phyloP scores from a whole-genome alignment of 2,888 invertebrate species.

The Geotrupes spiniger region DNA sequence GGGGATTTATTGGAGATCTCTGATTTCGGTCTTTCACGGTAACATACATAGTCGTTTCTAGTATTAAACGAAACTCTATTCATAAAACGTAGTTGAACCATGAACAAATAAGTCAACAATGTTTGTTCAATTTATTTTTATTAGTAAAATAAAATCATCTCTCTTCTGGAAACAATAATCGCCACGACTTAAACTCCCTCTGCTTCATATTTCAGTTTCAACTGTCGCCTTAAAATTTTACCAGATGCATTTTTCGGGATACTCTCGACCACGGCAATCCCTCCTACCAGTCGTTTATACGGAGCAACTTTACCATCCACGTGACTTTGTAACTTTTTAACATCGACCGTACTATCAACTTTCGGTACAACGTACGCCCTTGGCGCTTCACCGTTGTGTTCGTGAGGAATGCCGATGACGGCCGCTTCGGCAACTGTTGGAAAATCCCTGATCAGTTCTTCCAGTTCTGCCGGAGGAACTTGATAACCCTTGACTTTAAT shows the following conservation, averaged over 20 bases:
- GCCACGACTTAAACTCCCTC: too few relatives aligned
- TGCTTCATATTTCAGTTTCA: too few relatives aligned
- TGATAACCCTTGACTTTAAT: conserved; percentile 71
- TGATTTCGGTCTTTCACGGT: too few relatives aligned
- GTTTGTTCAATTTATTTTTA: too few relatives aligned
- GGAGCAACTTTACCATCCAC: conserved; percentile 66
- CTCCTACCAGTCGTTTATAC: conserved; percentile 68
- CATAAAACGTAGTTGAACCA: too few relatives aligned
- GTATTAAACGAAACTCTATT: too few relatives aligned
- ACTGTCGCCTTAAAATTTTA: conserved; percentile 65
- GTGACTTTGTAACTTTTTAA: conserved; percentile 59
- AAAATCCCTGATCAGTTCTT: conserved; percentile 66
- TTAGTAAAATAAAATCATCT: too few relatives aligned
- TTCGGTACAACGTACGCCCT: conserved; percentile 66
- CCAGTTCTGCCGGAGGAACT: conserved; percentile 85
- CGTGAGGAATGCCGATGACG: conserved; percentile 73
- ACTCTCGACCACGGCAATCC: conserved; percentile 61
- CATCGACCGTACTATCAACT: conserved; percentile 43
- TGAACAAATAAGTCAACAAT: too few relatives aligned
- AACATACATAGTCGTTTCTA: too few relatives aligned
- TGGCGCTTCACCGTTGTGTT: conserved; percentile 67
- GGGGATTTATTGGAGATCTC: too few relatives aligned
- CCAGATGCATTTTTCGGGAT: conserved; percentile 78
- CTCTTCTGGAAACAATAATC: too few relatives aligned
- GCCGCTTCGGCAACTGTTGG: conserved; percentile 75